phyloP scores from a whole-genome alignment of 2,797 vertebrate species.

The Chelmon rostratus region DNA sequence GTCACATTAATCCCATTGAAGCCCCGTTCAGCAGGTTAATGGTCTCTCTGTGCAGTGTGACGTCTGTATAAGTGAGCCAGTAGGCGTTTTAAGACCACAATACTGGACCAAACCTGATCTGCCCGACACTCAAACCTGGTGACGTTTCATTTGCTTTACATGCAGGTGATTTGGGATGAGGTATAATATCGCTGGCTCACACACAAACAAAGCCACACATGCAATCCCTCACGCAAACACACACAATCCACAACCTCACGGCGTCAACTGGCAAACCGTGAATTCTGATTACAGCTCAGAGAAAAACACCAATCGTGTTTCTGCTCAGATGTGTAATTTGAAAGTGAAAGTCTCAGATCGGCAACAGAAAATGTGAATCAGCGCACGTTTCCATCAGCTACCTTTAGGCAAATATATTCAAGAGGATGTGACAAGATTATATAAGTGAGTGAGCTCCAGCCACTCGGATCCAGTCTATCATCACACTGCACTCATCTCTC shows the following conservation, averaged over 20 bases:
- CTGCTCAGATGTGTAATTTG: not conserved
- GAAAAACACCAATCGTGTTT: too few species aligned
- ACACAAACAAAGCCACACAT: not conserved
- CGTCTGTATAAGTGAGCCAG: conserved; percentile 14
- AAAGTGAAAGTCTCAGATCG: too few species aligned
- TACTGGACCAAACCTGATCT: conserved; percentile 2
- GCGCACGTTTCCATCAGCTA: not conserved
- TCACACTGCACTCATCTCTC: not conserved
- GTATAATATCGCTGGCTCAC: not conserved
- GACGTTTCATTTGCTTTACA: not conserved
- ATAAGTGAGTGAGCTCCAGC: not conserved
- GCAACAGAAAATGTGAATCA: not conserved
- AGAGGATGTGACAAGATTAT: not conserved
- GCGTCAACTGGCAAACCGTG: not conserved
- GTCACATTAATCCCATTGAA: conserved; percentile 68
- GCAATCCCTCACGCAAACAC: not conserved
- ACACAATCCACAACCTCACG: not conserved
- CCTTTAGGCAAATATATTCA: not conserved
- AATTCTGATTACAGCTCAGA: not conserved
- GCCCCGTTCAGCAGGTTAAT: conserved; percentile 62
- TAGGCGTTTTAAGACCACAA: conserved; percentile 2
- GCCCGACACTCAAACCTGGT: not conserved
- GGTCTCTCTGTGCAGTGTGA: conserved; percentile 46
- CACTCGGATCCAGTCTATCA: not conserved
- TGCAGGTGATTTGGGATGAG: conserved; percentile 3